A percentile compares a stretch with the other conserved stretches of the same genome.
Conservation (phyloP, 1,140 invertebrate species). For the Wiebesia pumilae region DNA sequence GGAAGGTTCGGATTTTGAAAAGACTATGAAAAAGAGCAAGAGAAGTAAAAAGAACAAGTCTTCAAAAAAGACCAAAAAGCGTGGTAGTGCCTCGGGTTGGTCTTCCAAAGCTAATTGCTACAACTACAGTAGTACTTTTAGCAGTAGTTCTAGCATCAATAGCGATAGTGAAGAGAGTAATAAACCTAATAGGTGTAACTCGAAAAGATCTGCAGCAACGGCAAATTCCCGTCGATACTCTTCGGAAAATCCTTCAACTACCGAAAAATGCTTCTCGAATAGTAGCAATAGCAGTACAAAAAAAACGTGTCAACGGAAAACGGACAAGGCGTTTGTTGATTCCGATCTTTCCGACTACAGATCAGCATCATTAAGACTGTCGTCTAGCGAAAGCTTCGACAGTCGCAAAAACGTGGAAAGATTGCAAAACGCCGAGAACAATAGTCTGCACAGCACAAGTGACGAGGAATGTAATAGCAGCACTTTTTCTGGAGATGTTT, state of each 20-base stretch:
- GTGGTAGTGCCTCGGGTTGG: neutral
- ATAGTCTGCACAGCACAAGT: neutral
- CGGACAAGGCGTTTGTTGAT: neutral
- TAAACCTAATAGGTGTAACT: neutral
- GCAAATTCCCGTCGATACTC: neutral
- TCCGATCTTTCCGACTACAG: conserved; percentile 3
- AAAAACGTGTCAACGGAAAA: neutral
- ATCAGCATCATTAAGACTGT: neutral
- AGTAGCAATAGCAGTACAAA: neutral
- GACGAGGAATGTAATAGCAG: conserved; percentile 17
- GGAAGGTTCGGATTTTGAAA: conserved; percentile 3
- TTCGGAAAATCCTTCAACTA: neutral
- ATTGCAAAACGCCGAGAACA: neutral
- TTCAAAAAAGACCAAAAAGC: conserved; percentile 46
- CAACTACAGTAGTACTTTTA: conserved; percentile 52
- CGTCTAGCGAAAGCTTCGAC: conserved; percentile 7
- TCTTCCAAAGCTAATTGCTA: neutral
- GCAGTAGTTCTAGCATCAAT: conserved; percentile 22
- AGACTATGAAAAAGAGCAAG: conserved; percentile 31
- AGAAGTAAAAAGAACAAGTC: conserved; percentile 37
- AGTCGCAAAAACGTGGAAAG: neutral
- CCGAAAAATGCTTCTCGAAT: neutral
- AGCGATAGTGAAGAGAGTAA: conserved; percentile 29
- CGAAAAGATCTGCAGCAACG: neutral
- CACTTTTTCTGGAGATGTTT: conserved; percentile 22